A percentile compares a stretch with the other conserved stretches of the same genome.
These are phyloP conservation scores for Crotalus helleri DNA, from an alignment of 2,113 vertebrate genomes.

Conservation along the genomic window DNA sequence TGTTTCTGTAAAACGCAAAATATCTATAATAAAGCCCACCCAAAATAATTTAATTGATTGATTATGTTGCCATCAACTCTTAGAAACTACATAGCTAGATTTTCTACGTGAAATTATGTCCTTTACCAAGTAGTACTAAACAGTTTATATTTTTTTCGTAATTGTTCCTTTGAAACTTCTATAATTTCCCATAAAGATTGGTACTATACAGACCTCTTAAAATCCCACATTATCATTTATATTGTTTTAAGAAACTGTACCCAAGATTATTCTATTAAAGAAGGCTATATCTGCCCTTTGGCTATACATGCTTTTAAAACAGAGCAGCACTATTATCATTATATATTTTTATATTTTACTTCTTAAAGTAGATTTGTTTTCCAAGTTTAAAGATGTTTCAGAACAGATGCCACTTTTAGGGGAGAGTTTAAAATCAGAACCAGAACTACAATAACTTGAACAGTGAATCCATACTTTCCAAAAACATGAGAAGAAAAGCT, in stretches of 20 bases:
- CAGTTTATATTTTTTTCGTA: background rate
- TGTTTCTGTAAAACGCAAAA: background rate
- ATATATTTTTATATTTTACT: background rate
- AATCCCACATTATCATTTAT: background rate
- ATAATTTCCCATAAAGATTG: background rate
- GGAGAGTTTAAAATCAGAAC: background rate
- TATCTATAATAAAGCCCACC: background rate
- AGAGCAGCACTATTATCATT: background rate
- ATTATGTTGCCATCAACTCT: background rate
- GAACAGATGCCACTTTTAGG: background rate
- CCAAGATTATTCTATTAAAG: background rate
- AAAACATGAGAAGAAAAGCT: background rate
- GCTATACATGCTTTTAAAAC: background rate
- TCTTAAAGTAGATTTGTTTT: background rate
- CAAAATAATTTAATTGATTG: background rate
- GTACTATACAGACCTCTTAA: background rate
- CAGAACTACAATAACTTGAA: background rate
- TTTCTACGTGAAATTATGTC: background rate
- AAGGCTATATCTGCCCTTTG: rapidly evolving
- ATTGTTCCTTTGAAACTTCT: background rate
- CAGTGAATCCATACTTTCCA: background rate
- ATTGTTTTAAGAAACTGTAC: background rate
- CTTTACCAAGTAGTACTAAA: background rate
- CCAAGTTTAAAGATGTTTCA: background rate
- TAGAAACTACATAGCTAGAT: background rate